These are phyloP conservation scores for Cinclus mexicanus DNA, from an alignment of 2,113 vertebrate genomes.

Conservation along the genomic window DNA sequence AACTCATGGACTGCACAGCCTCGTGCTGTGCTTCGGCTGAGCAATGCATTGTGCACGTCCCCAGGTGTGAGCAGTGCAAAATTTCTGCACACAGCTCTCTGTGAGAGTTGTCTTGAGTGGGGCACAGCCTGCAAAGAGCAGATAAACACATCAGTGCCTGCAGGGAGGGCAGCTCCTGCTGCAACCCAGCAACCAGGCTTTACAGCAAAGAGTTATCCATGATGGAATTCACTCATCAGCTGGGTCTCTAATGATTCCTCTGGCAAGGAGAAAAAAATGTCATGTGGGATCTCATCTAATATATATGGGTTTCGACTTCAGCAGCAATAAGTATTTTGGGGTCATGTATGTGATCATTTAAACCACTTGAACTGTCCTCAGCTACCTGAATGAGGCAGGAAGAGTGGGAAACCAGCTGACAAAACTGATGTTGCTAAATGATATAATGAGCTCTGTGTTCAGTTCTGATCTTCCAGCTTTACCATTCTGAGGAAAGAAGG, in stretches of 20 bases:
- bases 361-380: neutral
- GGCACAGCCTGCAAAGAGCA: neutral
- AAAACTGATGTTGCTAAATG: neutral
- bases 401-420: neutral
- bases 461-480: neutral
- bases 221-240: neutral
- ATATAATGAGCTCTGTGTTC: neutral
- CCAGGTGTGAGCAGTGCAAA: neutral
- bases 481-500: neutral
- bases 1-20: neutral
- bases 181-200: neutral
- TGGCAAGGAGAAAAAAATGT: neutral
- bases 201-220: neutral
- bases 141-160: conserved; percentile 17
- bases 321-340: neutral
- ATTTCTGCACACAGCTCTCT: conserved; percentile 14
- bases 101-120: conserved; percentile 5
- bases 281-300: neutral
- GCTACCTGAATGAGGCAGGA: neutral
- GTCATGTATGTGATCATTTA: neutral
- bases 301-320: neutral
- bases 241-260: neutral
- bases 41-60: neutral
- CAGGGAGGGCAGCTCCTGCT: neutral
- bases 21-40: neutral